Evolutionary conservation across 1,140 invertebrate genomes (phyloP).

Genomic region (Temnothorax longispinosus): DNA sequence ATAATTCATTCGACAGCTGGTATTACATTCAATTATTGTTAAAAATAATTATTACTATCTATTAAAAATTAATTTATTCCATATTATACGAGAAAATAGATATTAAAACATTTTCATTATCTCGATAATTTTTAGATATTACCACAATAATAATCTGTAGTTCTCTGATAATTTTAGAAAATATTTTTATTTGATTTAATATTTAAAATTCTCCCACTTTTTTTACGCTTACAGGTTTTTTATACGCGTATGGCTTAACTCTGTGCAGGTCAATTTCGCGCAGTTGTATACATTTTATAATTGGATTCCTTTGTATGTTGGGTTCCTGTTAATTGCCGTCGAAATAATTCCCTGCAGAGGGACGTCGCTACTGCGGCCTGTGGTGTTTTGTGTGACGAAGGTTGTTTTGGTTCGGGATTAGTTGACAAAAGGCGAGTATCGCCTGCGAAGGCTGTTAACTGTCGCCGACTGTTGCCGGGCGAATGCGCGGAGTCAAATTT

Average conservation of each 20-base stretch:
- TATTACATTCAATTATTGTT: background rate
- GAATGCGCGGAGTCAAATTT: slow-evolving; percentile 67
- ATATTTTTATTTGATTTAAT: background rate
- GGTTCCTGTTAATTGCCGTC: slow-evolving; percentile 44
- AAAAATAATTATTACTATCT: background rate
- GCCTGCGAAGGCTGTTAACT: slow-evolving; percentile 58
- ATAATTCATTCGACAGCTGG: background rate
- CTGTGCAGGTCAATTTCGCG: background rate
- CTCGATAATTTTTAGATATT: background rate
- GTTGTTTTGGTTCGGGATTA: slow-evolving; percentile 47
- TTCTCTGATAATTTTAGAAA: background rate
- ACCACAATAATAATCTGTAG: background rate
- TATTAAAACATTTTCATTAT: background rate
- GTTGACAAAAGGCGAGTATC: slow-evolving; percentile 58
- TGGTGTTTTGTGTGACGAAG: slow-evolving; percentile 28
- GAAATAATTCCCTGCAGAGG: slow-evolving; percentile 41
- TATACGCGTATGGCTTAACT: background rate
- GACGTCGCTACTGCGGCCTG: background rate
- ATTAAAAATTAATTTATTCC: background rate
- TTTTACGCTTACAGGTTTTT: background rate
- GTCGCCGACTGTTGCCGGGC: slow-evolving; percentile 40
- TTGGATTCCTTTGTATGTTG: slow-evolving; percentile 35
- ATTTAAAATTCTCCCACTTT: background rate
- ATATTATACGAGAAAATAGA: background rate
- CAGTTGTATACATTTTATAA: slow-evolving; percentile 28